Percentiles rank a stretch among this genome's conserved stretches.
phyloP scores from a whole-genome alignment of 1,140 invertebrate species.

The Eriosoma lanigerum region DNA sequence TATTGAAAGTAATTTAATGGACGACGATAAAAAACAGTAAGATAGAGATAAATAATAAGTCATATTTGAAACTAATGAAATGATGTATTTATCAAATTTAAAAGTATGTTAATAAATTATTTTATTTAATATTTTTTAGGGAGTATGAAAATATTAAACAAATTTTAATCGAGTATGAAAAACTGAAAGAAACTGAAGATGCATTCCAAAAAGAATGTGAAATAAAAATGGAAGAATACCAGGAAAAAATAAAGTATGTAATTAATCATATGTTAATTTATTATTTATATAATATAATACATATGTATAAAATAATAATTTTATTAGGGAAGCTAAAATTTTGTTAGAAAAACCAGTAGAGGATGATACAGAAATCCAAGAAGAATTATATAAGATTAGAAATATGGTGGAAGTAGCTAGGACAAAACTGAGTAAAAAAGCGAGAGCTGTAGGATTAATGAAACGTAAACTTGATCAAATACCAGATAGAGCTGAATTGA shows the following conservation, averaged over 20 bases:
- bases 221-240: slow-evolving; percentile 38
- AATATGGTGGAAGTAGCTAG: slow-evolving; percentile 63
- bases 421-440: slow-evolving; percentile 75
- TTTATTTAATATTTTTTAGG: background rate
- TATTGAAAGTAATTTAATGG: background rate
- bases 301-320: background rate
- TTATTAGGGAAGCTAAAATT: slow-evolving; percentile 61
- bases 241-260: slow-evolving; percentile 44
- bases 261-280: background rate
- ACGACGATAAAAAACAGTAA: slow-evolving; percentile 19
- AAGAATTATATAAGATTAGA: slow-evolving; percentile 65
- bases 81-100: background rate
- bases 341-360: slow-evolving; percentile 54
- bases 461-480: slow-evolving; percentile 84
- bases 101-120: background rate
- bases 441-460: slow-evolving; percentile 76
- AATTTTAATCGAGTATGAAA: slow-evolving; percentile 42
- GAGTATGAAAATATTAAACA: slow-evolving; percentile 39
- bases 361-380: slow-evolving; percentile 57
- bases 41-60: background rate
- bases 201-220: slow-evolving; percentile 52
- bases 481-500: slow-evolving; percentile 86
- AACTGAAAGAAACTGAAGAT: slow-evolving; percentile 39
- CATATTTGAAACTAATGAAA: background rate
- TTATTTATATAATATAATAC: background rate